These are phyloP conservation scores for Nipponia nippon DNA, from an alignment of 2,113 vertebrate genomes.

Conservation along the genomic window DNA sequence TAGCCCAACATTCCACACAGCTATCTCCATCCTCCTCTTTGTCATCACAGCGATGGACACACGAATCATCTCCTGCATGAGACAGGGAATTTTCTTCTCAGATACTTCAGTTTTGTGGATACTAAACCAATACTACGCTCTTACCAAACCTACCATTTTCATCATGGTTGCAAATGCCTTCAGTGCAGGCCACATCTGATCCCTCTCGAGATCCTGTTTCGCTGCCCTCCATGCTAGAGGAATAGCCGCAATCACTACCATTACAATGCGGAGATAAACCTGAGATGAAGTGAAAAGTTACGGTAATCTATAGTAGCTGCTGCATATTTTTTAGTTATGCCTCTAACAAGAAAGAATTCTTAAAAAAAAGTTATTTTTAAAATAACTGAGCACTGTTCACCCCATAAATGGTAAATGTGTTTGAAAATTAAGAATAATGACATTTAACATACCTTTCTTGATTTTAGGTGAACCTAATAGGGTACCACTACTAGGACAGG, in stretches of 20 bases:
- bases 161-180: constrained; percentile 95
- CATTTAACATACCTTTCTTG: constrained; percentile 80
- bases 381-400: neutral
- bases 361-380: neutral
- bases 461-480: constrained; percentile 85
- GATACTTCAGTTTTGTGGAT: neutral
- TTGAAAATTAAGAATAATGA: neutral
- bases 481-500: constrained; percentile 80
- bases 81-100: neutral
- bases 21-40: constrained; percentile 92
- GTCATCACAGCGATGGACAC: constrained; percentile 82
- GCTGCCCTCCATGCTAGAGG: constrained; percentile 95
- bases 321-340: neutral
- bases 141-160: constrained; percentile 81
- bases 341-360: neutral
- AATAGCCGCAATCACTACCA: constrained; percentile 93
- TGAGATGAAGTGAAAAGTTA: constrained; percentile 42
- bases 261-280: constrained; percentile 87
- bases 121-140: neutral
- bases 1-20: constrained; percentile 93
- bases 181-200: constrained; percentile 93
- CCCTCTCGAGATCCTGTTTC: constrained; percentile 91
- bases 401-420: neutral
- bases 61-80: constrained; percentile 80
- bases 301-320: neutral